Evolutionary conservation across 2,113 vertebrate genomes (phyloP).

Genomic region (Microcebus ravelobensis): DNA sequence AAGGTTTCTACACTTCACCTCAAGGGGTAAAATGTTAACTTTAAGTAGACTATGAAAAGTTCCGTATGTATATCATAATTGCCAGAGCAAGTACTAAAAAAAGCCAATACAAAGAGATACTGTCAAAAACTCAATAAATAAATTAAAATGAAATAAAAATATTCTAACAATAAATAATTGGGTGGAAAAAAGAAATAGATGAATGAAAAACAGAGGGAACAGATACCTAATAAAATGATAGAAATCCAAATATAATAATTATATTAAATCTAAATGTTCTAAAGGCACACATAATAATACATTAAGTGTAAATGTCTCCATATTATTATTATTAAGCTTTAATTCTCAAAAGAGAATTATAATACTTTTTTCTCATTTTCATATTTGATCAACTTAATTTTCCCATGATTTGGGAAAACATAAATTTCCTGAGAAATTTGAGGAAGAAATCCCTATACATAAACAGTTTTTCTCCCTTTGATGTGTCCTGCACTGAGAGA

Average conservation of each 20-base stretch:
- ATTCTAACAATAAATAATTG: slow-evolving; percentile 4
- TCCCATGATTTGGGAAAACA: neutral
- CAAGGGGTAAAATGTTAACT: neutral
- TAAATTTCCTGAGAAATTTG: neutral
- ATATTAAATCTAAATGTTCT: no score
- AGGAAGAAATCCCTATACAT: neutral
- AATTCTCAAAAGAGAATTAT: neutral
- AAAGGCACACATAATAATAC: neutral
- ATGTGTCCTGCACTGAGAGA: neutral
- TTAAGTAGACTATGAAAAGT: neutral
- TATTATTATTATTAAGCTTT: neutral
- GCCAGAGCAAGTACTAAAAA: neutral
- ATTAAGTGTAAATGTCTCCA: neutral
- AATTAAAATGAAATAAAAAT: slow-evolving; percentile 16
- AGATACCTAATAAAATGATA: neutral
- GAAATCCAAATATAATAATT: neutral
- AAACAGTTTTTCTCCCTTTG: neutral
- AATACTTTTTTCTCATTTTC: slow-evolving; percentile 14
- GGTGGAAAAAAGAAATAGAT: neutral
- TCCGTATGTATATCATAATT: neutral
- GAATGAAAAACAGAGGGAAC: neutral
- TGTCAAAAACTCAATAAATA: neutral
- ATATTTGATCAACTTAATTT: neutral
- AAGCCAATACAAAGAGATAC: neutral
- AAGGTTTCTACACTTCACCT: neutral